Evolutionary conservation across 2,797 vertebrate genomes (phyloP).

Genomic region (Staurois parvus): DNA sequence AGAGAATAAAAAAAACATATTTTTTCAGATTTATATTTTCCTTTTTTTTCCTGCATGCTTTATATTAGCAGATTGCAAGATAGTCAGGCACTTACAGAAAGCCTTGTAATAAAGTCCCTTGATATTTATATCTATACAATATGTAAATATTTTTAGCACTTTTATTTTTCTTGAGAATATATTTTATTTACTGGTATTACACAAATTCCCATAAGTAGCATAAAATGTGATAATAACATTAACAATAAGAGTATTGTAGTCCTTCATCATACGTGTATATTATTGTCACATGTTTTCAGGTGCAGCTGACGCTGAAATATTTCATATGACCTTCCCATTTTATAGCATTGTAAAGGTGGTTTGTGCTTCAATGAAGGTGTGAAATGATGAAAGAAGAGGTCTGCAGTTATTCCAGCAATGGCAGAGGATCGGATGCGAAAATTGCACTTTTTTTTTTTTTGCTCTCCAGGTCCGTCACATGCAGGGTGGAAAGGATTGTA

Average conservation of each 20-base stretch:
- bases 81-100: no score
- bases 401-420: constrained; percentile 68
- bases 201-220: no score
- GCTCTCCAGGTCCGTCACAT: constrained; percentile 83
- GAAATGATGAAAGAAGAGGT: constrained; percentile 83
- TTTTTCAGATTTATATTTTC: no score
- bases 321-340: constrained; percentile 71
- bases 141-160: no score
- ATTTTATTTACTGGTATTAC: no score
- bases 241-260: neutral
- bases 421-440: constrained; percentile 77
- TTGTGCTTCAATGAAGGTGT: constrained; percentile 78
- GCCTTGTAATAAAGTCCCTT: no score
- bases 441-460: constrained; percentile 66
- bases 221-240: neutral
- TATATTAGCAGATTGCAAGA: no score
- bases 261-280: neutral
- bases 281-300: neutral
- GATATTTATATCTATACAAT: no score
- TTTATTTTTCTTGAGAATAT: no score
- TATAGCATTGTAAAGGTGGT: constrained; percentile 64
- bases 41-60: no score
- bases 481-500: constrained; percentile 95
- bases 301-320: constrained; percentile 39
- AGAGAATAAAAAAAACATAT: no score